Conservation (phyloP, 2,113 vertebrate genomes). For the Muntiacus muntjak region DNA sequence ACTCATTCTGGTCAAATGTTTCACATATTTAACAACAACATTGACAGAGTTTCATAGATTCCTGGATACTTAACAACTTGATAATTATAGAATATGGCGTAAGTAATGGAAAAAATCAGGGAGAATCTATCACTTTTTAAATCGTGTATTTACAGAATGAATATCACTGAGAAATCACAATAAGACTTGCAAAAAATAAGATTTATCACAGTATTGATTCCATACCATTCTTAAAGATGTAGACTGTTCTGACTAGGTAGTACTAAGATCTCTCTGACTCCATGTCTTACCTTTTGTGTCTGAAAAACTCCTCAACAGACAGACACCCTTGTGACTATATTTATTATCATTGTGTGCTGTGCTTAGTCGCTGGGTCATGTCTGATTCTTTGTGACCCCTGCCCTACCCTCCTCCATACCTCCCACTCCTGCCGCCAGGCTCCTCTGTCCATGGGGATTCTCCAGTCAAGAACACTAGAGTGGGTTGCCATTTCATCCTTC, state of each 20-base stretch:
- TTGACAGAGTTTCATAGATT: background rate
- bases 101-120: background rate
- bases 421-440: background rate
- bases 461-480: background rate
- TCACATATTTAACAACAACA: background rate
- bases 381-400: background rate
- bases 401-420: background rate
- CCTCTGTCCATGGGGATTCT: background rate
- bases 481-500: background rate
- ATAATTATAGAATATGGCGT: background rate
- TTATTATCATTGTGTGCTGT: background rate
- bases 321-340: background rate
- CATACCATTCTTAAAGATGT: background rate
- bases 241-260: background rate
- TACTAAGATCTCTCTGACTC: background rate
- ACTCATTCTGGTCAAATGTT: background rate
- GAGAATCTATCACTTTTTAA: background rate
- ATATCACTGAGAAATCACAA: background rate
- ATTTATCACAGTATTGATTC: background rate
- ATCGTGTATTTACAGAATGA: background rate
- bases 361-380: background rate
- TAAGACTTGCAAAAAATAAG: background rate
- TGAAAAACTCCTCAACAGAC: background rate
- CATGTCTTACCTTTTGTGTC: background rate
- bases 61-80: background rate